These are phyloP conservation scores for Microctonus brassicae DNA, from an alignment of 2,888 invertebrate species.

Conservation along the genomic window DNA sequence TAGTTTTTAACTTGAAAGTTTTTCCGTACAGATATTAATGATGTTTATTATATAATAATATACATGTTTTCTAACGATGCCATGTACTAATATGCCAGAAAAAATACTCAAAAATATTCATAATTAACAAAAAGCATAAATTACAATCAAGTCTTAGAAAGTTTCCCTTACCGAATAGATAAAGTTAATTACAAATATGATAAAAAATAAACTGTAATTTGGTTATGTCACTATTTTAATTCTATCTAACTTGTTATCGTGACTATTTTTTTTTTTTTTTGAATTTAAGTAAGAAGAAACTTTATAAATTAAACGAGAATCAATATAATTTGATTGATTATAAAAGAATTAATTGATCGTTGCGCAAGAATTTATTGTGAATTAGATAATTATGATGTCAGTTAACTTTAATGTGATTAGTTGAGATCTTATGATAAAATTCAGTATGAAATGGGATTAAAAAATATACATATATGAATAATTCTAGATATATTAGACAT, in stretches of 20 bases:
- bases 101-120: slow-evolving; percentile 24
- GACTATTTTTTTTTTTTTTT: background rate
- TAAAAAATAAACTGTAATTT: background rate
- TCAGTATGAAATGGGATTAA: background rate
- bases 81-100: slow-evolving; percentile 22
- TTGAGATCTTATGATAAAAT: background rate
- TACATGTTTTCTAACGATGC: slow-evolving; percentile 10
- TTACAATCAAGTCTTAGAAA: background rate
- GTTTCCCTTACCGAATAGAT: background rate
- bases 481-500: slow-evolving; percentile 1
- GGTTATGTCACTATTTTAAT: background rate
- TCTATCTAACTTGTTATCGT: background rate
- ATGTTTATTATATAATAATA: background rate
- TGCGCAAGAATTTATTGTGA: background rate
- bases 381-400: background rate
- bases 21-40: background rate
- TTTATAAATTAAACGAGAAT: background rate
- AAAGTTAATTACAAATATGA: background rate
- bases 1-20: background rate
- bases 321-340: background rate
- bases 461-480: background rate
- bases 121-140: background rate
- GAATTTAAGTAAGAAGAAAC: background rate
- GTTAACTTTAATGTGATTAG: background rate
- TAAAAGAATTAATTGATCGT: background rate